phyloP scores from a whole-genome alignment of 2,888 invertebrate species.

The Aplocera efformata region DNA sequence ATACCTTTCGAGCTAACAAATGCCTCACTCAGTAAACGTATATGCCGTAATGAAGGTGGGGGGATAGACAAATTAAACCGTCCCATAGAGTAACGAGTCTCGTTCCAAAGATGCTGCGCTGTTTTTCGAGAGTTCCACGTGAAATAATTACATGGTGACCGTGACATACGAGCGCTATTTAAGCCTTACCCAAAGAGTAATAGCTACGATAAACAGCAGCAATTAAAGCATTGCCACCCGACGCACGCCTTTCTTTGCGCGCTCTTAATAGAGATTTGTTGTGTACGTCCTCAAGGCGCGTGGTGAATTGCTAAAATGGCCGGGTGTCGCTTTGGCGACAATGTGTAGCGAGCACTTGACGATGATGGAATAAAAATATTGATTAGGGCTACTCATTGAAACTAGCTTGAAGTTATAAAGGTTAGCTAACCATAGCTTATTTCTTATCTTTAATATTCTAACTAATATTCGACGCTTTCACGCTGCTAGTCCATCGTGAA shows the following conservation, averaged over 20 bases:
- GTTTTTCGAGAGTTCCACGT: slow-evolving; percentile 72
- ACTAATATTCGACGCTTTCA: too few relatives aligned
- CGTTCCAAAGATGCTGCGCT: slow-evolving; percentile 49
- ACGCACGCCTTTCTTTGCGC: slow-evolving; percentile 76
- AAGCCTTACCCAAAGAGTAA: slow-evolving; percentile 72
- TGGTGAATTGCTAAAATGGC: slow-evolving; percentile 8
- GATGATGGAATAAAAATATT: too few relatives aligned
- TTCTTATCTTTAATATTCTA: too few relatives aligned
- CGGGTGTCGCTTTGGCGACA: too few relatives aligned
- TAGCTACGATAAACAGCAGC: slow-evolving; percentile 73
- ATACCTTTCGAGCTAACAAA: slow-evolving; percentile 21
- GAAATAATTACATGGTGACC: slow-evolving; percentile 75
- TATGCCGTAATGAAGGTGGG: slow-evolving; percentile 44
- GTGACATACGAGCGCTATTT: slow-evolving; percentile 77
- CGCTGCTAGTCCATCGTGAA: too few relatives aligned
- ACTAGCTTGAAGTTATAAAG: too few relatives aligned
- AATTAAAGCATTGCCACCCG: slow-evolving; percentile 78
- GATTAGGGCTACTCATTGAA: too few relatives aligned
- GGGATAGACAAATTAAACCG: slow-evolving; percentile 65
- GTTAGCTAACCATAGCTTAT: too few relatives aligned
- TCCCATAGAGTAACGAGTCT: slow-evolving; percentile 51
- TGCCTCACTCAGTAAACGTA: slow-evolving; percentile 36
- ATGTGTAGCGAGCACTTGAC: too few relatives aligned
- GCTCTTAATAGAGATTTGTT: slow-evolving; percentile 69
- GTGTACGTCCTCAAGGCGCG: slow-evolving; percentile 18